Conservation (phyloP, 2,888 invertebrate genomes). For the Shargacucullia verbasci region DNA sequence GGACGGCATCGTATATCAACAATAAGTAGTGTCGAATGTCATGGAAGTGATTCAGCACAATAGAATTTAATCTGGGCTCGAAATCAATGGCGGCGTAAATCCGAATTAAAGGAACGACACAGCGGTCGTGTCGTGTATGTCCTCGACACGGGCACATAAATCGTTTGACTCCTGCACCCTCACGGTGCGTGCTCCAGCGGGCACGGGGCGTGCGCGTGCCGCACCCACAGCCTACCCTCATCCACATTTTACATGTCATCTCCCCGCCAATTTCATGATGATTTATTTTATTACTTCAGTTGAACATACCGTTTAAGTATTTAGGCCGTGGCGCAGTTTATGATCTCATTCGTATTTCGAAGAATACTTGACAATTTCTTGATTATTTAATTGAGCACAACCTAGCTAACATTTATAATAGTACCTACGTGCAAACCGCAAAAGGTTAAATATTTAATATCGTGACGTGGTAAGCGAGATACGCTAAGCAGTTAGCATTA, state of each 20-base stretch:
- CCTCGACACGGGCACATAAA: slow-evolving; percentile 73
- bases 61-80: slow-evolving; percentile 73
- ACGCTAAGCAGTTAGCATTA: slow-evolving; percentile 12
- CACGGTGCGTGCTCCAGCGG: slow-evolving; percentile 46
- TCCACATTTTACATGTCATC: slow-evolving; percentile 63
- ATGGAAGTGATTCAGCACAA: slow-evolving; percentile 73
- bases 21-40: slow-evolving; percentile 75
- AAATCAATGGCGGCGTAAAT: slow-evolving; percentile 79
- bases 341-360: slow-evolving; percentile 44
- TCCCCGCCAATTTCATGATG: slow-evolving; percentile 56
- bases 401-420: slow-evolving; percentile 4
- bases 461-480: slow-evolving; percentile 16
- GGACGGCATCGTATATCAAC: slow-evolving; percentile 71
- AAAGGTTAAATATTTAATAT: slow-evolving; percentile 12
- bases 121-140: slow-evolving; percentile 48
- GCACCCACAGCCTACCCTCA: slow-evolving; percentile 57
- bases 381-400: slow-evolving; percentile 21
- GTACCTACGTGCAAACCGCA: slow-evolving; percentile 6
- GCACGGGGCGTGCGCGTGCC: slow-evolving; percentile 47
- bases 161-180: slow-evolving; percentile 76
- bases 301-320: slow-evolving; percentile 43
- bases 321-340: slow-evolving; percentile 33
- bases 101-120: slow-evolving; percentile 75
- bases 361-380: slow-evolving; percentile 32
- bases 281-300: slow-evolving; percentile 58